These are phyloP conservation scores for Pachypeltis micranthus DNA, from an alignment of 1,140 invertebrate species.

Conservation along the genomic window DNA sequence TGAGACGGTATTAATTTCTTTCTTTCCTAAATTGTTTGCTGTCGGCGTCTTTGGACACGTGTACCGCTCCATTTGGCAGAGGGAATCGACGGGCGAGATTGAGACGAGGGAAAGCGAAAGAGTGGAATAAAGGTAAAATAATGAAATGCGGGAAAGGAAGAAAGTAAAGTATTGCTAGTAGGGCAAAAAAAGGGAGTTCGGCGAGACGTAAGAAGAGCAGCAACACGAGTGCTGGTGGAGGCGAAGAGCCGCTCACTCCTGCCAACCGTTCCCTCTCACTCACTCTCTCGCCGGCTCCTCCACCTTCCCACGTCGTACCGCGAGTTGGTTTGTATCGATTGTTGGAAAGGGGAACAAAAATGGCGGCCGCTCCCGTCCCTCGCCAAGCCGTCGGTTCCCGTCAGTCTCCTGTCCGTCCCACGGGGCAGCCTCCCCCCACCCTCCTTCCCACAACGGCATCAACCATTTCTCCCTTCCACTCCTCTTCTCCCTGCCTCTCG, in stretches of 20 bases:
- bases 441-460: background rate
- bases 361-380: constrained; percentile 1
- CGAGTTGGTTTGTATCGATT: constrained; percentile 14
- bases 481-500: background rate
- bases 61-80: too few relatives aligned
- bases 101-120: background rate
- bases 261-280: too few relatives aligned
- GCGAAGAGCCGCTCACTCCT: too few relatives aligned
- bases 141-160: background rate
- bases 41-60: too few relatives aligned
- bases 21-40: too few relatives aligned
- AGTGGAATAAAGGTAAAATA: background rate
- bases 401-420: background rate
- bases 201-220: background rate
- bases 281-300: too few relatives aligned
- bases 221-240: too few relatives aligned
- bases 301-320: too few relatives aligned
- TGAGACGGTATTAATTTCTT: too few relatives aligned
- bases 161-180: background rate
- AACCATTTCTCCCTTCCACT: background rate
- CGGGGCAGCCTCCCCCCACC: background rate
- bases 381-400: background rate
- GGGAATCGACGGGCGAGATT: background rate
- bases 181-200: background rate
- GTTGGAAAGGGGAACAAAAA: constrained; percentile 13